Conservation (phyloP, 2,113 vertebrate species). For the Gymnobelideus leadbeateri region DNA sequence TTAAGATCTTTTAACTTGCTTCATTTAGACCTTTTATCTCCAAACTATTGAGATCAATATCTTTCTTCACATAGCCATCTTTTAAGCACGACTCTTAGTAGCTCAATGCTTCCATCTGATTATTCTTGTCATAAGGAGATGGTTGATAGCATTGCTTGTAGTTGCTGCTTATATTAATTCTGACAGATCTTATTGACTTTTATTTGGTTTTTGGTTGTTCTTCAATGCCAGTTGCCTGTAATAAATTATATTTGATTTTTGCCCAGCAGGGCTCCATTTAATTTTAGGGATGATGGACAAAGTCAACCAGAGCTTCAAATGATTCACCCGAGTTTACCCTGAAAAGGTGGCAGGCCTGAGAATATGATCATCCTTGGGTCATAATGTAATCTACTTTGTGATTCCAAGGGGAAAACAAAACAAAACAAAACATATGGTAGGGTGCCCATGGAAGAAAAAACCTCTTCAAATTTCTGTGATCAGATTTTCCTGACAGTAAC, state of each 20-base stretch:
- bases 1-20: background rate
- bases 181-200: background rate
- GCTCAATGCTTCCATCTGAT: background rate
- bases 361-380: background rate
- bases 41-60: background rate
- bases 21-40: background rate
- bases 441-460: background rate
- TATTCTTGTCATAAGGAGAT: background rate
- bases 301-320: background rate
- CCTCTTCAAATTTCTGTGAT: background rate
- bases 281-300: background rate
- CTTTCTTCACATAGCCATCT: background rate
- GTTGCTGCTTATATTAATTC: background rate
- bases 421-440: background rate
- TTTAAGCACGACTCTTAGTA: background rate
- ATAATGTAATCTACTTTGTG: background rate
- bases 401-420: slow-evolving; percentile 2
- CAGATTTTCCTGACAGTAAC: background rate
- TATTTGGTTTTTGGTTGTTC: background rate
- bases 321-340: background rate
- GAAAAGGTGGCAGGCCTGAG: background rate
- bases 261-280: background rate
- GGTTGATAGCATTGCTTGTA: background rate
- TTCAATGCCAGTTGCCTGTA: background rate
- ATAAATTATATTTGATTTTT: background rate